These are phyloP conservation scores for Eupelmus urozonus DNA, from an alignment of 2,888 invertebrate genomes.

Conservation along the genomic window DNA sequence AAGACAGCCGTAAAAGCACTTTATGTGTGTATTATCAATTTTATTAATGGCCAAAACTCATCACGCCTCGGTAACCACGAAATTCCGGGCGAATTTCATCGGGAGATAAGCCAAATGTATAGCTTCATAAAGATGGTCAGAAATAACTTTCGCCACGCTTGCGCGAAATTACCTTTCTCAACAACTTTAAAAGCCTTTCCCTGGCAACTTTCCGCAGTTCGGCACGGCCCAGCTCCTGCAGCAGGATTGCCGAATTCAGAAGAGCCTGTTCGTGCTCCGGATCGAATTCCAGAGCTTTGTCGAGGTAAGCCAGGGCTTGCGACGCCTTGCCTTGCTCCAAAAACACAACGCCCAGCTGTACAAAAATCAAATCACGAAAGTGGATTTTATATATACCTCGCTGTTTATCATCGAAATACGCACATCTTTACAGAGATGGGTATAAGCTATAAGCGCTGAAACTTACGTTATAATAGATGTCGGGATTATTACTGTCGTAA, in stretches of 20 bases:
- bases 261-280: constrained; percentile 97
- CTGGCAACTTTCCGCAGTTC: constrained; percentile 88
- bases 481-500: constrained; percentile 95
- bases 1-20: too few species aligned
- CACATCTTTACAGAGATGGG: too few species aligned
- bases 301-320: constrained; percentile 93
- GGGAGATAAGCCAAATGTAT: constrained; percentile 18
- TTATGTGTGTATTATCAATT: too few species aligned
- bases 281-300: constrained; percentile 94
- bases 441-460: too few species aligned
- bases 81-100: constrained; percentile 4
- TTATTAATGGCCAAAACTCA: too few species aligned
- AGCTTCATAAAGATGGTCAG: neutral
- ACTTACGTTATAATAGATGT: constrained; percentile 96
- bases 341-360: constrained; percentile 93
- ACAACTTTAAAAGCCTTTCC: constrained; percentile 88
- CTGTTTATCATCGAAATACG: too few species aligned
- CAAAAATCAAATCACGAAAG: neutral
- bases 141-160: constrained; percentile 1
- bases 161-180: constrained; percentile 81
- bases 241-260: constrained; percentile 94
- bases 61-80: too few species aligned
- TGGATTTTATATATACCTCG: too few species aligned
- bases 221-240: constrained; percentile 92
- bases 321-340: constrained; percentile 94